These are phyloP conservation scores for Nymphalis polychloros DNA, from an alignment of 2,888 invertebrate species.

Conservation along the genomic window DNA sequence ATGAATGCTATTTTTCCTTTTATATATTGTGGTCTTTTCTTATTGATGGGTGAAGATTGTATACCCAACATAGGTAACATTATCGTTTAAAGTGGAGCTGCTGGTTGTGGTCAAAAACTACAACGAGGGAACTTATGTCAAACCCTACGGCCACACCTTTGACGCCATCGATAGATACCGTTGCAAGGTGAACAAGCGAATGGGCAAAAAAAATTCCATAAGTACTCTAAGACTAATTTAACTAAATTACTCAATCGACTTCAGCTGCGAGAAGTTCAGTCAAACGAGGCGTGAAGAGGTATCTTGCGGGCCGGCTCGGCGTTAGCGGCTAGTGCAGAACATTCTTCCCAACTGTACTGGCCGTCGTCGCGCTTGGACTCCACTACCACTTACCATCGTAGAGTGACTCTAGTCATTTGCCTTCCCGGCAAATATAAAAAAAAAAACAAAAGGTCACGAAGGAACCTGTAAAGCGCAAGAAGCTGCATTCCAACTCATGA, in stretches of 20 bases:
- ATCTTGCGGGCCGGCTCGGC: no score
- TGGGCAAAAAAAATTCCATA: slow-evolving; percentile 97
- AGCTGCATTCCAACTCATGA: slow-evolving; percentile 96
- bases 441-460: slow-evolving; percentile 97
- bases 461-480: slow-evolving; percentile 97
- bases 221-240: slow-evolving; percentile 98
- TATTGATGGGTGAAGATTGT: slow-evolving; percentile 76
- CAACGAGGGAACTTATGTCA: slow-evolving; percentile 98
- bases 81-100: slow-evolving; percentile 98
- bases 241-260: slow-evolving; percentile 98
- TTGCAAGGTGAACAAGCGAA: slow-evolving; percentile 95
- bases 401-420: no score
- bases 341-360: no score
- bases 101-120: slow-evolving; percentile 97
- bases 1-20: no score
- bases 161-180: slow-evolving; percentile 99
- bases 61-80: slow-evolving; percentile 99
- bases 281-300: no score
- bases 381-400: no score
- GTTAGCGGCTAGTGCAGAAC: no score
- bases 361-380: no score
- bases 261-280: slow-evolving; percentile 94
- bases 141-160: slow-evolving; percentile 98
- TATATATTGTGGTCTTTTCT: slow-evolving; percentile 60
- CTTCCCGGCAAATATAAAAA: no score